Evolutionary conservation across 2,888 invertebrate species (phyloP).

Genomic region (Tenthredo distinguenda): DNA sequence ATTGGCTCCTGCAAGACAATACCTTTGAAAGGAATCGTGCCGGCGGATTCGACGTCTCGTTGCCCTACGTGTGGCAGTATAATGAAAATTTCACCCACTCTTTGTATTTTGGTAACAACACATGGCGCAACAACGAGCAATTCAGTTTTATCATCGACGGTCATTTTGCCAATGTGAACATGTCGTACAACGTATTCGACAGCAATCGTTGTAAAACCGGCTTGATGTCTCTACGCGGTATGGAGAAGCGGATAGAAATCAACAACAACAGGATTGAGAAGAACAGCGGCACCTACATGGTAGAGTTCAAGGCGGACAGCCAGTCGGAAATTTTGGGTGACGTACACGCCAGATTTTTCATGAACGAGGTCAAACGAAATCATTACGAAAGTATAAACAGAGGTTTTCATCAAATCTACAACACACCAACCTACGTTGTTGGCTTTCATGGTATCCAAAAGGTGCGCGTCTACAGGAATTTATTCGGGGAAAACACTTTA

Average conservation of each 20-base stretch:
- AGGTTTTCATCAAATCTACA: slow-evolving; percentile 74
- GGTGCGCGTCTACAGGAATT: slow-evolving; percentile 92
- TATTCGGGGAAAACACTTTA: slow-evolving; percentile 90
- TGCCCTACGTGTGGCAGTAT: slow-evolving; percentile 98
- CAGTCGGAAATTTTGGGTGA: slow-evolving; percentile 95
- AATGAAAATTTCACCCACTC: slow-evolving; percentile 97
- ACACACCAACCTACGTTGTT: slow-evolving; percentile 89
- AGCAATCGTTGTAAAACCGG: slow-evolving; percentile 92
- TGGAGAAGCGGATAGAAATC: slow-evolving; percentile 97
- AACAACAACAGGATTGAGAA: slow-evolving; percentile 88
- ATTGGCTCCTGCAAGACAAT: slow-evolving; percentile 94
- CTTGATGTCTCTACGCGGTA: slow-evolving; percentile 90
- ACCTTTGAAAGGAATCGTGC: slow-evolving; percentile 91
- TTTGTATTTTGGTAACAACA: slow-evolving; percentile 91
- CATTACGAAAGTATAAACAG: slow-evolving; percentile 77
- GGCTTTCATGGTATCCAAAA: slow-evolving; percentile 97
- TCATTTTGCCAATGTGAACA: slow-evolving; percentile 94
- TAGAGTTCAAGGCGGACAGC: slow-evolving; percentile 93
- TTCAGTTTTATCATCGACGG: slow-evolving; percentile 94
- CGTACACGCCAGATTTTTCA: slow-evolving; percentile 88
- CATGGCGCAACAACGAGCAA: slow-evolving; percentile 91
- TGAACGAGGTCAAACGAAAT: slow-evolving; percentile 89
- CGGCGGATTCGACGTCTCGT: slow-evolving; percentile 92
- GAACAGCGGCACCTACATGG: slow-evolving; percentile 90
- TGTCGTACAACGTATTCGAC: slow-evolving; percentile 91